Percentiles rank a stretch among this genome's conserved stretches.
Evolutionary conservation across 1,140 invertebrate species (phyloP).

Genomic region (Cherax destructor): DNA sequence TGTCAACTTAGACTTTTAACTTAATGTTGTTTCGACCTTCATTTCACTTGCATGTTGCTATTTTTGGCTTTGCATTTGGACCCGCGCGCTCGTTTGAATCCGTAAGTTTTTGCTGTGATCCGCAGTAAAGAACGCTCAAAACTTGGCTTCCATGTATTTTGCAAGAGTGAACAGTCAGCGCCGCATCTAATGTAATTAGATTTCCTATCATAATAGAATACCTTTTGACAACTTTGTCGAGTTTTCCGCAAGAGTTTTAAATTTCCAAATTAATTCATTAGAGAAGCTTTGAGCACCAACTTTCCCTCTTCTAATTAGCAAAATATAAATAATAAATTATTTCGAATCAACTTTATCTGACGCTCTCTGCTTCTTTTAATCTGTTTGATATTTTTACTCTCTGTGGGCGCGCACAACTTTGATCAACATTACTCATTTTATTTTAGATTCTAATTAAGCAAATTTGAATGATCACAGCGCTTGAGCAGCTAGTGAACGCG

Average conservation of each 20-base stretch:
- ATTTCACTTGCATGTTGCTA: conserved; percentile 67
- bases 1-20: conserved; percentile 65
- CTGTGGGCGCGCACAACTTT: conserved; percentile 60
- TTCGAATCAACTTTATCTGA: conserved; percentile 69
- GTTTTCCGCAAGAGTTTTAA: conserved; percentile 67
- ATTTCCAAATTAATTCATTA: conserved; percentile 70
- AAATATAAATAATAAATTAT: conserved; percentile 70
- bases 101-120: conserved; percentile 4
- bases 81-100: conserved; percentile 62
- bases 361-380: conserved; percentile 62
- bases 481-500: conserved; percentile 39
- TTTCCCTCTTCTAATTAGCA: conserved; percentile 69
- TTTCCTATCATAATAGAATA: conserved; percentile 70
- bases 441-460: conserved; percentile 65
- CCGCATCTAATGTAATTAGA: conserved; percentile 69
- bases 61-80: conserved; percentile 64
- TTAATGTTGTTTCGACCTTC: conserved; percentile 68
- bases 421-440: conserved; percentile 63
- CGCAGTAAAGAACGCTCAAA: conserved; percentile 45
- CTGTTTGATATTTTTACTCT: conserved; percentile 49
- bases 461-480: conserved; percentile 63
- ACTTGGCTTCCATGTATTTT: conserved; percentile 48
- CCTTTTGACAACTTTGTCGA: conserved; percentile 68
- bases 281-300: conserved; percentile 69
- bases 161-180: conserved; percentile 48